Conservation (phyloP, 1,140 invertebrate species). For the Phortica variegata region DNA sequence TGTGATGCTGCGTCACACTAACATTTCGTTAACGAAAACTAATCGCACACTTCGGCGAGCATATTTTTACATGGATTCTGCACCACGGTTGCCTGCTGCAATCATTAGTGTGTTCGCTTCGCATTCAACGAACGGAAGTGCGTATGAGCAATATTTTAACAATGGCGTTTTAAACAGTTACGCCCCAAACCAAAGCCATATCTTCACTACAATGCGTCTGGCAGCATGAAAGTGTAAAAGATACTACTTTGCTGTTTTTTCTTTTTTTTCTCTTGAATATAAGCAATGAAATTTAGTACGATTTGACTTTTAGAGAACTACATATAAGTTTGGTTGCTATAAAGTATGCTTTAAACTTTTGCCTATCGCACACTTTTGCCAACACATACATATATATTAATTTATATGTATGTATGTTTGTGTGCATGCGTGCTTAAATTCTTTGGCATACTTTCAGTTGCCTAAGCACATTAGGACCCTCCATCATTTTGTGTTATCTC, state of each 20-base stretch:
- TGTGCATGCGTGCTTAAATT: slow-evolving; percentile 15
- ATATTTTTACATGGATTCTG: neutral
- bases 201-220: too few relatives aligned
- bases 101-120: slow-evolving; percentile 33
- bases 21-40: too few relatives aligned
- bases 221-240: too few relatives aligned
- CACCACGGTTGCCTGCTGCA: slow-evolving; percentile 11
- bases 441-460: neutral
- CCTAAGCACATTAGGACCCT: slow-evolving; percentile 37
- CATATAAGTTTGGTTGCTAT: too few relatives aligned
- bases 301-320: too few relatives aligned
- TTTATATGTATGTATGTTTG: slow-evolving; percentile 20
- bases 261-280: too few relatives aligned
- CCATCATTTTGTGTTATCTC: too few relatives aligned
- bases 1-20: too few relatives aligned
- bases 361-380: slow-evolving; percentile 1
- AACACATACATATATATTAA: slow-evolving; percentile 9
- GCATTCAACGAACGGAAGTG: slow-evolving; percentile 47
- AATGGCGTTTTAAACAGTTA: slow-evolving; percentile 55
- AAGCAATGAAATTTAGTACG: too few relatives aligned
- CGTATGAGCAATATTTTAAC: slow-evolving; percentile 55
- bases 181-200: slow-evolving; percentile 26
- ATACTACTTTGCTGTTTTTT: too few relatives aligned
- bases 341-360: too few relatives aligned
- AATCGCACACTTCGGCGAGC: neutral